These are phyloP conservation scores for Ceratitis capitata DNA, from an alignment of 1,140 invertebrate species.

Conservation along the genomic window DNA sequence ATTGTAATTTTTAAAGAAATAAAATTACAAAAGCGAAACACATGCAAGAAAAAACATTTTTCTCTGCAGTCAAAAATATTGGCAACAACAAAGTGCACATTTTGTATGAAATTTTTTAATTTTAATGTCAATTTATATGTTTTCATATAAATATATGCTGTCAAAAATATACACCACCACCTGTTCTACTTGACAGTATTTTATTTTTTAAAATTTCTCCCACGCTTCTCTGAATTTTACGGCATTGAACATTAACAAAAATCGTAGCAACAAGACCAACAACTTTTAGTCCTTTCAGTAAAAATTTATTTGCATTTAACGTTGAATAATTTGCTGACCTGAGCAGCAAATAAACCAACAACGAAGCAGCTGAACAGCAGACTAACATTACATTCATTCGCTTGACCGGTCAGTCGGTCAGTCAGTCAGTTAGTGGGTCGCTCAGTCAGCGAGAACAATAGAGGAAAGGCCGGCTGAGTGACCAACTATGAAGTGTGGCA, in stretches of 20 bases:
- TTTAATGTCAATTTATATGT: no score
- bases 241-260: background rate
- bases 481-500: background rate
- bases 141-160: no score
- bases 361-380: no score
- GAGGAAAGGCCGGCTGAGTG: background rate
- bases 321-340: background rate
- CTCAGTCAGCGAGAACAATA: no score
- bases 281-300: background rate
- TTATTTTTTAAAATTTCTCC: no score
- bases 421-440: background rate
- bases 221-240: background rate
- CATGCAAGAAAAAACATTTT: background rate
- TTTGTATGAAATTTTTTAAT: background rate
- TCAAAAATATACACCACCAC: background rate
- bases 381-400: background rate
- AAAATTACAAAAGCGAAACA: background rate
- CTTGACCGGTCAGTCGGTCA: background rate
- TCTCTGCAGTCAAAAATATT: background rate
- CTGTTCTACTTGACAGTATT: background rate
- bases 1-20: background rate
- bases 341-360: no score
- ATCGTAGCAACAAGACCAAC: background rate
- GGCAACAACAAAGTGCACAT: background rate
- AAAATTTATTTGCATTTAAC: slow-evolving; percentile 1